Percentiles rank a stretch among this genome's conserved stretches.
Conservation (phyloP, 2,797 vertebrate species). For the Malacoctenus gilli region DNA sequence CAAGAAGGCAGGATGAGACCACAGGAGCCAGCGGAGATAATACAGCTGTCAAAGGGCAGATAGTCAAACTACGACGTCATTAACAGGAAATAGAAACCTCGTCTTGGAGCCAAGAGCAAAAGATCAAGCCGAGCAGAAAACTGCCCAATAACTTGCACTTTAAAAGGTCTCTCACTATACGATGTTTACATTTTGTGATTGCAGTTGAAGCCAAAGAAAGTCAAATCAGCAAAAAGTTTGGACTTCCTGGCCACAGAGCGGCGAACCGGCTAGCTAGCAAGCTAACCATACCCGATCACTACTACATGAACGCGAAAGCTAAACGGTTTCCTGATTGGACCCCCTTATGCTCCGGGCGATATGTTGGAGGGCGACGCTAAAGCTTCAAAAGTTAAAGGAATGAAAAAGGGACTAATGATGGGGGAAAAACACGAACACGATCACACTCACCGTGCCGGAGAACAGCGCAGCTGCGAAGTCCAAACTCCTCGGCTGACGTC, state of each 20-base stretch:
- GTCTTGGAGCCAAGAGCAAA: slow-evolving; percentile 1
- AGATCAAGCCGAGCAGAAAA: neutral
- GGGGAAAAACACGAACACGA: too few species aligned
- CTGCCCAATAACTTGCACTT: too few species aligned
- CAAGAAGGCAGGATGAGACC: too few species aligned
- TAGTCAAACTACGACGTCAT: slow-evolving; percentile 27
- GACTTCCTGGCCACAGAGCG: slow-evolving; percentile 36
- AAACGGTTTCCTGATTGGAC: neutral
- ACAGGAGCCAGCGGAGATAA: too few species aligned
- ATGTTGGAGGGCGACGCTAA: too few species aligned
- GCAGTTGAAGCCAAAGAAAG: too few species aligned
- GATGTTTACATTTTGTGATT: too few species aligned
- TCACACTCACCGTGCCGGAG: neutral
- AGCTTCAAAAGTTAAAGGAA: too few species aligned
- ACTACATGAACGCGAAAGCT: too few species aligned
- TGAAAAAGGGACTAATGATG: too few species aligned
- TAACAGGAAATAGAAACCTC: slow-evolving; percentile 38
- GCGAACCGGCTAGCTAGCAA: slow-evolving; percentile 6
- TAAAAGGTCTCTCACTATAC: too few species aligned
- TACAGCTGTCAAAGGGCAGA: neutral
- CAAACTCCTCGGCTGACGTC: neutral
- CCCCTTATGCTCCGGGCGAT: too few species aligned
- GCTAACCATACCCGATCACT: slow-evolving; percentile 40
- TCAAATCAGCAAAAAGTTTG: neutral
- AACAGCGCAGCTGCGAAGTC: neutral